Conservation (phyloP, 2,888 invertebrate species). For the Caenorhabditis sulstoni region DNA sequence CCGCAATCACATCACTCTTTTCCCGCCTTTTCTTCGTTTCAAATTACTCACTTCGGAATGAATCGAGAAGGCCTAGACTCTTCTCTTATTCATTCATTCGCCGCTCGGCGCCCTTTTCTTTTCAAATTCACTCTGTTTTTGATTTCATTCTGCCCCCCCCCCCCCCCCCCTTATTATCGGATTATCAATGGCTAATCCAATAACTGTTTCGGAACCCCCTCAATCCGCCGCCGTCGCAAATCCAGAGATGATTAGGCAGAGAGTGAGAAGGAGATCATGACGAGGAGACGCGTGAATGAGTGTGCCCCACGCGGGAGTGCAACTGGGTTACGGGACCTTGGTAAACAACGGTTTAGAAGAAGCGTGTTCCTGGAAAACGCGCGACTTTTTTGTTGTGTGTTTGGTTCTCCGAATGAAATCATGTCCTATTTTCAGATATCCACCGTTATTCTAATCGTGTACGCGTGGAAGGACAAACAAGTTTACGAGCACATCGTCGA, state of each 20-base stretch:
- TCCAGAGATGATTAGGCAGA: slow-evolving; percentile 9
- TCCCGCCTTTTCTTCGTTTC: too few relatives aligned
- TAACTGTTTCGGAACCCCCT: slow-evolving; percentile 34
- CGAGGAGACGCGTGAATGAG: background rate
- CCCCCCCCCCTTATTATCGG: slow-evolving; percentile 10
- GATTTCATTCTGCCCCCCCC: slow-evolving; percentile 4
- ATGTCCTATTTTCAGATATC: slow-evolving; percentile 58
- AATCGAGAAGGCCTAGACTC: slow-evolving; percentile 13
- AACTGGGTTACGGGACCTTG: background rate
- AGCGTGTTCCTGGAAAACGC: background rate
- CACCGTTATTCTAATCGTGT: slow-evolving; percentile 54
- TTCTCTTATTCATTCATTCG: background rate
- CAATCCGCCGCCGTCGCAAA: slow-evolving; percentile 28
- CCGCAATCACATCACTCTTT: too few relatives aligned
- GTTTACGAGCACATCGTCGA: slow-evolving; percentile 78
- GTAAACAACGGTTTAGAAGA: too few relatives aligned
- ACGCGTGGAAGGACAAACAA: slow-evolving; percentile 71
- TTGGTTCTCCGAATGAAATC: slow-evolving; percentile 1
- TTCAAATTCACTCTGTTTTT: slow-evolving; percentile 2
- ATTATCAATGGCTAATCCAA: slow-evolving; percentile 14
- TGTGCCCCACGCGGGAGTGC: too few relatives aligned
- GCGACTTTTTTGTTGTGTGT: background rate
- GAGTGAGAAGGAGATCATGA: background rate
- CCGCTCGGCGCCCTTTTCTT: too few relatives aligned
- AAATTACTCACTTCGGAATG: slow-evolving; percentile 7